Base-by-base conservation (phyloP, 2,797 vertebrate species). In the Paedocypris micromegethes region DNA sequence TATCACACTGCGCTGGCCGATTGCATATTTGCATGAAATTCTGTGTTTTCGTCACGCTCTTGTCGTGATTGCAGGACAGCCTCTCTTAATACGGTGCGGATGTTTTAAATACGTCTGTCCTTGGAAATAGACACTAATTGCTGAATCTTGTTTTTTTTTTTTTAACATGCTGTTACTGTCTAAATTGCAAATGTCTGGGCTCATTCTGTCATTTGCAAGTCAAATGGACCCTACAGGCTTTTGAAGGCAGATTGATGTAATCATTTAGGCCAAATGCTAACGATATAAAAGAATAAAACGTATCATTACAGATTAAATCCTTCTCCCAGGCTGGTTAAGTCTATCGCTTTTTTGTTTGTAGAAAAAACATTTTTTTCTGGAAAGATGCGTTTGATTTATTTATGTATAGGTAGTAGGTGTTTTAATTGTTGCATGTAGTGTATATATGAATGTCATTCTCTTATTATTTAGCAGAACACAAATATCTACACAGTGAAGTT, bases 81-180 rank as follows among this genome's bases (percentile, higher is more conserved):
- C 80, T 81, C 76, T 83, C 83, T 88, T 92, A 88, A 90, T 92
- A 91, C 79, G 77, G 83, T 75, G 82, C 80, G 80, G 83, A 77
- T 85, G 88, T 89, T 76, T 91, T 89, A 83, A 90, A 86, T 88
- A 83, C 80, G 70, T 83, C 78, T 83, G 90, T 92, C 88, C 85
- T 91, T 90, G 87, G 83, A 88, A 87, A 82, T 84, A 92, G 91
- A 90, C 87, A 81, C 86, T 91, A 86, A 91, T 90, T 92, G 88
- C 86, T 86, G 84, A 86, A 85, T 88, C 81, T 88, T 87, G 82
- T 91, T 93, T 79, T 23, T 23, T 23, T 23, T 23, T 23, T 23
- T 23, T 23, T 75, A 75, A 76, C 77, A 67, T 90, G 85, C 75
- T 69, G 84, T 83, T 81, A 86, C 83, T 55, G 78, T 76, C 74